Conservation (phyloP, 2,113 vertebrate species). For the Microcebus ravelobensis region DNA sequence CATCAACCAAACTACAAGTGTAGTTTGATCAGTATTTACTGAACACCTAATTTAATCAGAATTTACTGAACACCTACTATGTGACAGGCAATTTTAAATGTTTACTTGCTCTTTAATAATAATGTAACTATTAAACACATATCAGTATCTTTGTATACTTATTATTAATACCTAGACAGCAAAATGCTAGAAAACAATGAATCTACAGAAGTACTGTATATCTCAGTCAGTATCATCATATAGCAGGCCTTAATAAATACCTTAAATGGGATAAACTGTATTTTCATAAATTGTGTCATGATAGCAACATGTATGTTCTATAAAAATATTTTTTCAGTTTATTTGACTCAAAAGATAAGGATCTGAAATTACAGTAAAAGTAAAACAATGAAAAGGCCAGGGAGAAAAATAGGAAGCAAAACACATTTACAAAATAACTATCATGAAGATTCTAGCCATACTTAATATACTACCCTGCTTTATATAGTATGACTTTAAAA, state of each 20-base stretch:
- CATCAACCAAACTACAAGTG: background rate
- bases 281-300: constrained; percentile 28
- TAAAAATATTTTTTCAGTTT: constrained; percentile 10
- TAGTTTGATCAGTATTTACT: background rate
- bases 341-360: constrained; percentile 24
- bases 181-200: constrained; percentile 39
- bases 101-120: constrained; percentile 4
- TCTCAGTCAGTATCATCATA: constrained; percentile 1
- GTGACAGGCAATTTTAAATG: background rate
- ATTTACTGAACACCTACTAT: background rate
- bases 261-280: constrained; percentile 2
- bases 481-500: background rate
- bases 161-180: background rate
- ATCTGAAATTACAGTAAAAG: constrained; percentile 62
- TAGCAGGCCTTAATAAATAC: background rate
- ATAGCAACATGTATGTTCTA: background rate
- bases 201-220: background rate
- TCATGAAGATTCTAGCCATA: background rate
- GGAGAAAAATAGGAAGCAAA: constrained; percentile 52
- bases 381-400: constrained; percentile 31
- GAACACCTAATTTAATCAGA: background rate
- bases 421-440: constrained; percentile 35
- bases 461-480: background rate
- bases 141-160: background rate
- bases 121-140: constrained; percentile 17